Evolutionary conservation across 2,113 vertebrate genomes (phyloP), one percentile per base, ranked within the genome.

Genomic region (Thunnus thynnus): DNA sequence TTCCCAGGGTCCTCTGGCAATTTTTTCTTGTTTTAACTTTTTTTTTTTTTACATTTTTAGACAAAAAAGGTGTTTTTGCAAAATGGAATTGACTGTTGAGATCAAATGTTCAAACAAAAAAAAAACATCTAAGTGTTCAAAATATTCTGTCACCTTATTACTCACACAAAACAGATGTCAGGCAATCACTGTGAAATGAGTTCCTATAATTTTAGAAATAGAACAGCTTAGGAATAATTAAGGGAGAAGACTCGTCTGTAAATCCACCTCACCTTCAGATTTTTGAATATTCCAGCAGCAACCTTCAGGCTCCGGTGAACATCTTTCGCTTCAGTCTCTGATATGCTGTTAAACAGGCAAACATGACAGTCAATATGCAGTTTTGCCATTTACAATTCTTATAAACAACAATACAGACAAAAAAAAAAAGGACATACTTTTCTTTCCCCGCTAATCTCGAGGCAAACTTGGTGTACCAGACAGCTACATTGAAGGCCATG

Each of bases 381-480:
- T 22, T 22, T 22, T 22, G 1, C 16, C 25, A 8, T 22, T 1
- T n/a, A 48, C 3, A 48, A 51, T 32, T 8, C 64, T 54, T 12
- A 16, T 17, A 55, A 56, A 9, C 1, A 41, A 25, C 17, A 22
- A 64, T 3, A 55, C 2, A 61, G 0, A 41, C 0, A 22, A 55
- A n/a, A 41, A 46, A 41, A 46, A 12, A 50, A 8, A 46, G 0
- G 3, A 60, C 86, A 25, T 86, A 99, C 98, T 99, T 97, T 94
- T 99, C 98, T 94, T 99, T 99, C 87, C 98, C 98, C 76, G 98
- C 95, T 4, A 98, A 91, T 92, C 97, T 96, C 22, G 98, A 99
- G 84, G 97, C 97, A 73, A 97, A 99, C 92, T 99, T 99, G 72
- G 97, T 98, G 91, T 98, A 96, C 98, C 98, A 99, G 2, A 99